Evolutionary conservation across 2,113 vertebrate genomes (phyloP).

Genomic region (Electrona antarctica): DNA sequence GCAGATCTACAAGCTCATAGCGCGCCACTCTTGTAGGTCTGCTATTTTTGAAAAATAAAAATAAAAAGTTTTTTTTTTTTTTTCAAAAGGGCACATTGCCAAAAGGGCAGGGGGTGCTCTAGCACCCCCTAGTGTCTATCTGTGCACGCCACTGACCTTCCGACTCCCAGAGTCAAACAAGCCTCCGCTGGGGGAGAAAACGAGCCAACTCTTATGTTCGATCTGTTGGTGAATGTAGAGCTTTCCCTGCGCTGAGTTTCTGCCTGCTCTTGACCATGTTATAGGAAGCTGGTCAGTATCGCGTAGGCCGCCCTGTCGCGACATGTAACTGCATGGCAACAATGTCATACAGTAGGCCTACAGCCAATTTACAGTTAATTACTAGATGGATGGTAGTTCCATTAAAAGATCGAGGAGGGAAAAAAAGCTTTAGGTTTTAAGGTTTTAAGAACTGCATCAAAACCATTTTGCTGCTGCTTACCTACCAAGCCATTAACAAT

Average conservation of each 20-base stretch:
- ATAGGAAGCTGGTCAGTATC: slow-evolving; percentile 88
- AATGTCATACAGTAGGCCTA: slow-evolving; percentile 73
- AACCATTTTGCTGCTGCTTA: slow-evolving; percentile 95
- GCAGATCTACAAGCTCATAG: too few relatives aligned
- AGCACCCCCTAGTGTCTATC: too few relatives aligned
- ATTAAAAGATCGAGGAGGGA: slow-evolving; percentile 39
- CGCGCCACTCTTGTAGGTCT: too few relatives aligned
- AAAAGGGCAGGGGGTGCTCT: too few relatives aligned
- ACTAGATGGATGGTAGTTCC: slow-evolving; percentile 68
- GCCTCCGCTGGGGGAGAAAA: slow-evolving; percentile 49
- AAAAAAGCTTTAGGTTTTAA: slow-evolving; percentile 49
- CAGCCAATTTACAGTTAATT: slow-evolving; percentile 70
- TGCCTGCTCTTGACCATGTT: slow-evolving; percentile 67
- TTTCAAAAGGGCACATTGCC: too few relatives aligned
- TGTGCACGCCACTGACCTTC: too few relatives aligned
- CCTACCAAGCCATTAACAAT: slow-evolving; percentile 82
- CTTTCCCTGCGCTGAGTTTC: slow-evolving; percentile 44
- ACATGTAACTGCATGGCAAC: slow-evolving; percentile 71
- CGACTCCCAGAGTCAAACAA: slow-evolving; percentile 51
- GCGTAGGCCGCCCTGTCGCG: slow-evolving; percentile 81
- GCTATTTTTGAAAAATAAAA: too few relatives aligned
- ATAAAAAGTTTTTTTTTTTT: too few relatives aligned
- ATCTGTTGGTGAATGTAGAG: slow-evolving; percentile 77
- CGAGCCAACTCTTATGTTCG: slow-evolving; percentile 45
- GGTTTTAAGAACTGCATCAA: slow-evolving; percentile 57